Evolutionary conservation across 2,888 invertebrate genomes (phyloP).

Genomic region (Marronus borbonicus): DNA sequence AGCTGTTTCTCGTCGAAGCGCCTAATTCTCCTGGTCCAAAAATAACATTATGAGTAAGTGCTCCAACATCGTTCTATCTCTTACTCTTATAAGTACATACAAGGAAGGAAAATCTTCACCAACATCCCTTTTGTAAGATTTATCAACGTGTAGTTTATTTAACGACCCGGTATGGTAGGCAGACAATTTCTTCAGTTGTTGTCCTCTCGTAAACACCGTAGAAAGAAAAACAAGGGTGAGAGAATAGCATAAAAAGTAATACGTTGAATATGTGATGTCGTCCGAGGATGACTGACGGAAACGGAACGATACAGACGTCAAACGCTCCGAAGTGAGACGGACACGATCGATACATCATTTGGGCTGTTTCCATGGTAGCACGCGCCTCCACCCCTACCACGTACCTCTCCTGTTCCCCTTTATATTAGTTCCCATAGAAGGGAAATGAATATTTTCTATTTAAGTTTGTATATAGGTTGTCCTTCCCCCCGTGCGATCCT

Average conservation of each 20-base stretch:
- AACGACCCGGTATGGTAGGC: constrained; percentile 28
- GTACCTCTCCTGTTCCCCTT: constrained; percentile 62
- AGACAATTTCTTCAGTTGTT: constrained; percentile 45
- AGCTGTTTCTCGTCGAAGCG: too few species aligned
- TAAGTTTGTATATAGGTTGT: constrained; percentile 62
- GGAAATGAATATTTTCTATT: constrained; percentile 70
- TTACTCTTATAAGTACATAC: too few species aligned
- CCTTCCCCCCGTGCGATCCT: constrained; percentile 26
- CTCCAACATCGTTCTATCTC: too few species aligned
- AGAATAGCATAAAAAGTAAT: constrained; percentile 69
- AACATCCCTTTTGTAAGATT: constrained; percentile 32
- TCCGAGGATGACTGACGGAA: constrained; percentile 63
- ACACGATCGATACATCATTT: constrained; percentile 73
- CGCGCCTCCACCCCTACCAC: constrained; percentile 68
- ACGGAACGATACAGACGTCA: constrained; percentile 61
- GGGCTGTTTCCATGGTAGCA: constrained; percentile 73
- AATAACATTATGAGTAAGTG: too few species aligned
- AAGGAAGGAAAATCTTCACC: constrained; percentile 9
- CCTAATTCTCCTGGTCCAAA: not conserved
- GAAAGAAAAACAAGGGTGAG: constrained; percentile 66
- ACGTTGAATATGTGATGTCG: constrained; percentile 72
- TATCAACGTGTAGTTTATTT: constrained; percentile 45
- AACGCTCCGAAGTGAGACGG: constrained; percentile 66
- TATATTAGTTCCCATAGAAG: constrained; percentile 69
- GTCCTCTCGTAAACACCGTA: constrained; percentile 59